Base-by-base conservation (phyloP, 2,888 invertebrate genomes). In the Furcula furcula region DNA sequence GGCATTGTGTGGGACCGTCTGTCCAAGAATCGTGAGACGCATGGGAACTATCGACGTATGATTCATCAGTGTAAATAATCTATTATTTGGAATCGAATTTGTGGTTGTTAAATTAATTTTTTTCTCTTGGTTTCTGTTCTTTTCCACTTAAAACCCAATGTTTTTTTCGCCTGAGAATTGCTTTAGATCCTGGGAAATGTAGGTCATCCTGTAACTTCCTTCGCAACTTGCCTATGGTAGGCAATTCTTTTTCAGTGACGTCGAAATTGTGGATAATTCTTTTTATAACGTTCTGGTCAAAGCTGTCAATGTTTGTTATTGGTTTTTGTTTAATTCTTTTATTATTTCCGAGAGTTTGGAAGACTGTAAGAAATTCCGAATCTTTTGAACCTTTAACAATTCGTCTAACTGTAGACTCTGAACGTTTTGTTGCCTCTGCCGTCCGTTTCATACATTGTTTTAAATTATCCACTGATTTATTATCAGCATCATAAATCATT, bases 1-100 rank as follows among this genome's bases (percentile, higher is more conserved):
- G 7, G 27, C 55, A 36, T 38, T 40, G 7, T 20, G 6, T 29
- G 7, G 21, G 25, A 23, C 13, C 32, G 22, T 45, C 45, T 12
- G 30, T 25, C 42, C 38, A 42, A 14, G 36, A 30, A 11, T 44
- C 29, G 10, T 25, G 16, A 12, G 22, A 4, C 7, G 23, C 23
- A 18, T 34, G 34, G 11, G 28, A 34, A 16, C 12, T 23, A 23
- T 34, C 18, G 16, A 34, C 26, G 18, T 40, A 35, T n/a, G 35
- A 40, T 25, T 40, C 40, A 15, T 40, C 35, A 10, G 19, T 28
- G 29, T 34, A 34, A 12, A 40, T 23, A 22, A 18, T 25, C 29
- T 21, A 33, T 29, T 26, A 26, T 7, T 18, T 29, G 25, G 2
- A 35, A 21, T 10, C 35, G 28, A 28, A 40, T 31, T 21, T 39